These are phyloP conservation scores for Whitmania pigra DNA, from an alignment of 1,140 invertebrate genomes.

Conservation along the genomic window DNA sequence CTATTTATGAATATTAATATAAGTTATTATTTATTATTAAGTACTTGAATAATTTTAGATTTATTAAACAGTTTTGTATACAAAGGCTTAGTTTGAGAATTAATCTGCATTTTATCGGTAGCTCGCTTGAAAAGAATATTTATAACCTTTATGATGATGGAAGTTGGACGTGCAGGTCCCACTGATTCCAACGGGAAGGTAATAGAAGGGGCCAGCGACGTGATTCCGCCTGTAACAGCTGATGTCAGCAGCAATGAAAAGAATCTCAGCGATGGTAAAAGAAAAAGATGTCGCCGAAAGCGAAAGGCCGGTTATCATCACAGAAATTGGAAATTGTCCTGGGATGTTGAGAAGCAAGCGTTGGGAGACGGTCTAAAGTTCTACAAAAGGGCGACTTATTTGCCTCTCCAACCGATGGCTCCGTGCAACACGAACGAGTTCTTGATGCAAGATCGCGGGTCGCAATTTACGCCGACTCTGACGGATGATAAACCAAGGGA, in stretches of 20 bases:
- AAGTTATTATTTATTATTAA: too few species aligned
- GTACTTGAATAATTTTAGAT: too few species aligned
- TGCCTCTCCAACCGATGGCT: neutral
- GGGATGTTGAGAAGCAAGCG: conserved; percentile 3
- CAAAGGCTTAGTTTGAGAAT: too few species aligned
- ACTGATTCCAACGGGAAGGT: too few species aligned
- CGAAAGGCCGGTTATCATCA: conserved; percentile 5
- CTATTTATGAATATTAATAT: too few species aligned
- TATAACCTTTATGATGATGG: too few species aligned
- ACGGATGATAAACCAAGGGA: neutral
- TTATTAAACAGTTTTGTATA: too few species aligned
- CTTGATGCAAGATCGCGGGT: conserved; percentile 1
- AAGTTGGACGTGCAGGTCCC: too few species aligned
- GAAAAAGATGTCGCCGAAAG: conserved; percentile 5
- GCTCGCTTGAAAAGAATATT: too few species aligned
- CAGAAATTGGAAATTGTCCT: neutral
- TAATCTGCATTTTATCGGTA: too few species aligned
- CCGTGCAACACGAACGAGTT: conserved; percentile 7
- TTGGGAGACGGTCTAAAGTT: neutral
- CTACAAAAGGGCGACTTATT: neutral
- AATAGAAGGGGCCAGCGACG: too few species aligned
- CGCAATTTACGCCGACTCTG: neutral
- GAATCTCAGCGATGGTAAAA: conserved; percentile 4
- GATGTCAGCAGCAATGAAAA: neutral
- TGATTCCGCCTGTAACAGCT: neutral